A percentile compares a stretch with the other conserved stretches of the same genome.
These are phyloP conservation scores for Chroicocephalus ridibundus DNA, from an alignment of 2,113 vertebrate species.

Conservation along the genomic window DNA sequence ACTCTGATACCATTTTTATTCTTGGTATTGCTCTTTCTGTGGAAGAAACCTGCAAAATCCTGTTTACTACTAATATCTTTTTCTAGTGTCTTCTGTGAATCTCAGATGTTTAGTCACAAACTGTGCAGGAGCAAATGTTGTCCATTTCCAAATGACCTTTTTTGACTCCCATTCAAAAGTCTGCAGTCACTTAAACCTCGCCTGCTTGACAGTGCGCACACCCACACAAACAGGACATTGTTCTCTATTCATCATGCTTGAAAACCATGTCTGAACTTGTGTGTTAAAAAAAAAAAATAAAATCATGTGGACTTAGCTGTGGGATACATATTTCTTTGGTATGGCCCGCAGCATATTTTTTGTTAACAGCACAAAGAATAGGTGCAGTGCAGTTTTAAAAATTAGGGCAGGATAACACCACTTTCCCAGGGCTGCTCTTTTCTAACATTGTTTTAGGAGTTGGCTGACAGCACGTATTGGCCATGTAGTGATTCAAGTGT, in stretches of 20 bases:
- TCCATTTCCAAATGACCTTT: conserved; percentile 26
- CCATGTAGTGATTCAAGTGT: not conserved
- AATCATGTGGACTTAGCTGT: conserved; percentile 15
- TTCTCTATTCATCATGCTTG: conserved; percentile 9
- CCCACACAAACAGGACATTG: conserved; percentile 27
- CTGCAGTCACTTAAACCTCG: not conserved
- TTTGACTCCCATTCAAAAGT: conserved; percentile 48
- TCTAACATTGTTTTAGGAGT: not conserved
- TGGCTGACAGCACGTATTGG: not conserved
- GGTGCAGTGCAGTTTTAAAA: not conserved
- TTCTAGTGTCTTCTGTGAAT: not conserved
- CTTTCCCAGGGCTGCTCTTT: not conserved
- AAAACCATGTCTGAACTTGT: conserved; percentile 56
- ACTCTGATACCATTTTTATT: not conserved
- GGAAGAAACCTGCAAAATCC: not conserved
- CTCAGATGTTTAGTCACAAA: not conserved
- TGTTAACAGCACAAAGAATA: not conserved
- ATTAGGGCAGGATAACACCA: not conserved
- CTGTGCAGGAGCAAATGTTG: not conserved
- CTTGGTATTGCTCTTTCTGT: not conserved
- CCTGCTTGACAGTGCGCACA: not conserved
- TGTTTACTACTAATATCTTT: not conserved
- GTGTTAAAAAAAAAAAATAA: not conserved
- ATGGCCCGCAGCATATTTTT: not conserved
- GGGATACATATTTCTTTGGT: not conserved